These are phyloP conservation scores for Amyelois transitella DNA, from an alignment of 1,140 invertebrate genomes.

Conservation along the genomic window DNA sequence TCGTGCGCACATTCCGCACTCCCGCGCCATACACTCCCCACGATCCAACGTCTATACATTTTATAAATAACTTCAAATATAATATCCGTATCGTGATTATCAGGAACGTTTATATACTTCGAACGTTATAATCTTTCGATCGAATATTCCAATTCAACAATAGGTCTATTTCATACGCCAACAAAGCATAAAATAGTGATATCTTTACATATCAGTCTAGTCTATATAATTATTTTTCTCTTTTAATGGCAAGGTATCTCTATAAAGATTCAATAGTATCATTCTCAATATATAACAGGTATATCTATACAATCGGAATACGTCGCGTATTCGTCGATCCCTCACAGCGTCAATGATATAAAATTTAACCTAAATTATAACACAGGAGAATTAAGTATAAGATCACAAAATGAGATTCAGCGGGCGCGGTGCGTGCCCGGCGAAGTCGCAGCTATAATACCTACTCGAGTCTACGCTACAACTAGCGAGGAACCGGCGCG, in stretches of 20 bases:
- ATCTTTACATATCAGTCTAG: constrained; percentile 74
- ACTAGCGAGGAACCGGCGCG: constrained; percentile 56
- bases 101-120: constrained; percentile 48
- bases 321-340: constrained; percentile 60
- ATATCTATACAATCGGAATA: constrained; percentile 67
- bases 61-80: constrained; percentile 58
- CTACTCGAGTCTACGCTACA: constrained; percentile 67
- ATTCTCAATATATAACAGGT: constrained; percentile 70
- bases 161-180: constrained; percentile 63
- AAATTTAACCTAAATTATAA: constrained; percentile 75
- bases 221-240: constrained; percentile 70
- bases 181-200: constrained; percentile 74
- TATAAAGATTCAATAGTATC: constrained; percentile 73
- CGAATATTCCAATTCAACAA: constrained; percentile 54
- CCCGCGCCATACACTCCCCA: constrained; percentile 26
- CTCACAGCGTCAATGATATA: constrained; percentile 74
- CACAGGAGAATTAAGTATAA: constrained; percentile 75
- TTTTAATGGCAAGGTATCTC: constrained; percentile 72
- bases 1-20: background rate
- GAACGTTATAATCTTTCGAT: constrained; percentile 38
- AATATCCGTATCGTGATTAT: constrained; percentile 48
- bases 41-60: constrained; percentile 38
- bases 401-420: constrained; percentile 75
- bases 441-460: constrained; percentile 69
- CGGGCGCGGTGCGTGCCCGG: constrained; percentile 55